Conservation (phyloP, 2,113 vertebrate species). For the Crotophaga sulcirostris region DNA sequence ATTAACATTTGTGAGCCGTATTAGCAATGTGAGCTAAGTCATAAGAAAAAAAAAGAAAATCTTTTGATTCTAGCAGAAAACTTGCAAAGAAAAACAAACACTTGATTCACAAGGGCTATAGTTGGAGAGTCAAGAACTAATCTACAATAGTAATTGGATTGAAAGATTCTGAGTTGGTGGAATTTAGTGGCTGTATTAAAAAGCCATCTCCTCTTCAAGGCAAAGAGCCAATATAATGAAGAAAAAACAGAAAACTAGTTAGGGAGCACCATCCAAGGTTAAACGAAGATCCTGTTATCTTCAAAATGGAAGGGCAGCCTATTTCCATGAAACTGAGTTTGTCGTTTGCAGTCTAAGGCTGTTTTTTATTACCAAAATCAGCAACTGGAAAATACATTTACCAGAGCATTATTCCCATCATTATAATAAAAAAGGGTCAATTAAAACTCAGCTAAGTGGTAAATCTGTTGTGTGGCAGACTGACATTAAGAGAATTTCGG, state of each 20-base stretch:
- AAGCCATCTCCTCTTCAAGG: conserved; percentile 57
- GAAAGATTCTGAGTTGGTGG: conserved; percentile 62
- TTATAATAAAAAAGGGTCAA: conserved; percentile 43
- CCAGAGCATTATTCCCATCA: conserved; percentile 28
- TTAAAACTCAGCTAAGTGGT: conserved; percentile 42
- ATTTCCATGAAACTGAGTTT: conserved; percentile 15
- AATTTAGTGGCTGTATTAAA: conserved; percentile 78
- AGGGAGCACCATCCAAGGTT: conserved; percentile 8
- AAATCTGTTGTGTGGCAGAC: conserved; percentile 12
- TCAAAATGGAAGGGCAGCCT: conserved; percentile 19
- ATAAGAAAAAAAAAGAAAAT: neutral
- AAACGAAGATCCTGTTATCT: conserved; percentile 30
- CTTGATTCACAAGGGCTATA: conserved; percentile 45
- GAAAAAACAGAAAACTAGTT: conserved; percentile 64
- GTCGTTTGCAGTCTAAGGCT: neutral
- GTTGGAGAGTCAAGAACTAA: conserved; percentile 71
- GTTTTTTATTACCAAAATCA: conserved; percentile 42
- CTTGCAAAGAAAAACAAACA: conserved; percentile 52
- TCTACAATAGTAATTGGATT: conserved; percentile 81
- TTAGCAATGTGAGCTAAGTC: neutral
- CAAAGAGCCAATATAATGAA: conserved; percentile 50
- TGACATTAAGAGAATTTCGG: neutral
- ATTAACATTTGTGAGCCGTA: neutral
- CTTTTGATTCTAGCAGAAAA: conserved; percentile 31
- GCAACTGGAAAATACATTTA: conserved; percentile 47